phyloP scores from a whole-genome alignment of 2,113 vertebrate genomes.

The Hydropotes inermis region DNA sequence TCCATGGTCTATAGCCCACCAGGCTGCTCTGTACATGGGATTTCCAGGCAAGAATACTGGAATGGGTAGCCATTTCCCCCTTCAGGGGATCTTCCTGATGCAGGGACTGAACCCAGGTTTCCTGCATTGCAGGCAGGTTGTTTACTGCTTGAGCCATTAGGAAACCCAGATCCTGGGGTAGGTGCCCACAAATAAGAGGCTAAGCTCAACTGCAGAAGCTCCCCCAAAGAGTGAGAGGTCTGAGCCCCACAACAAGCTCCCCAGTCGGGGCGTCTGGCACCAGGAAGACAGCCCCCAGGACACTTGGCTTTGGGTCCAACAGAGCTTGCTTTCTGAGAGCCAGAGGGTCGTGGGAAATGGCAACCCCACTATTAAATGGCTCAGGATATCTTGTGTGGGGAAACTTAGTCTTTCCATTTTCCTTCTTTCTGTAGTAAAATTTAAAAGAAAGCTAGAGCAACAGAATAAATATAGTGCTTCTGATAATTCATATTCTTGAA shows the following conservation, averaged over 20 bases:
- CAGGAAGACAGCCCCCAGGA: neutral
- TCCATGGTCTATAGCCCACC: accelerated
- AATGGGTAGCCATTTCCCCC: neutral
- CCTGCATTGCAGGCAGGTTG: neutral
- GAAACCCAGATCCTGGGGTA: neutral
- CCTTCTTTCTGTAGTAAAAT: neutral
- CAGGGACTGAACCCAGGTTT: neutral
- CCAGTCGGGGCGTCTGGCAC: accelerated
- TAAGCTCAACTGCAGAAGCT: neutral
- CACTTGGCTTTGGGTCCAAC: neutral
- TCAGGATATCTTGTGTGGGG: neutral
- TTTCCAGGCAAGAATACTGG: neutral
- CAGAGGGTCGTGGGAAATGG: neutral
- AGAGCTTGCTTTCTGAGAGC: neutral
- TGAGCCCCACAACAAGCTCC: neutral
- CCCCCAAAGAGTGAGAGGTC: neutral
- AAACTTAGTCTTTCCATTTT: neutral
- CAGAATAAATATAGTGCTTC: neutral
- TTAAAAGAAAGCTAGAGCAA: neutral
- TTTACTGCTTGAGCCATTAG: neutral
- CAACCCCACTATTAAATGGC: neutral
- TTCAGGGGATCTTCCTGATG: neutral
- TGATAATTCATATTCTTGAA: neutral
- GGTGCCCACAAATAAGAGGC: neutral
- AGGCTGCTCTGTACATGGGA: neutral